A percentile compares a stretch with the other conserved stretches of the same genome.
Conservation (phyloP, 2,888 invertebrate genomes). For the Oeneis ivallda region DNA sequence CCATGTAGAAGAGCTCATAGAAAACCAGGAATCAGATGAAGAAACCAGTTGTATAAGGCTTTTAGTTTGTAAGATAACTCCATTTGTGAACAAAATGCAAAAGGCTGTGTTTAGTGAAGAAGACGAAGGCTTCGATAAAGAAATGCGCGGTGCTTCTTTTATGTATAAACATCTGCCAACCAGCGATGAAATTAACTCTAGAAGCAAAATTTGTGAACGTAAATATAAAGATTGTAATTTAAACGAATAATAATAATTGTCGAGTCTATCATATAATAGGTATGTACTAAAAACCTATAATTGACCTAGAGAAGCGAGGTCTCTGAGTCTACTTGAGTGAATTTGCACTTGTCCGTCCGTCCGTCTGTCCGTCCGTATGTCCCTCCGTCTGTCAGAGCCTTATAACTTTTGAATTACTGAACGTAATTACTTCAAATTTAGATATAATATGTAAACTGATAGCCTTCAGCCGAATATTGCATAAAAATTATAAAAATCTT, state of each 20-base stretch:
- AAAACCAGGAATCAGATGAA: slow-evolving; percentile 76
- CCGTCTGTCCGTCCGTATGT: too few species aligned
- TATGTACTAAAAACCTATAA: too few species aligned
- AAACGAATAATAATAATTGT: slow-evolving; percentile 55
- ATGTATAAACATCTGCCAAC: slow-evolving; percentile 85
- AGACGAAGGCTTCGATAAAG: slow-evolving; percentile 52
- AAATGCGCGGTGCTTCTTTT: slow-evolving; percentile 58
- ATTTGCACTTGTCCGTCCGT: too few species aligned
- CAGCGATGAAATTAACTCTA: slow-evolving; percentile 80
- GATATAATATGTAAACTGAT: too few species aligned
- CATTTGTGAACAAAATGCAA: slow-evolving; percentile 90
- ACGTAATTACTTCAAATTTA: too few species aligned
- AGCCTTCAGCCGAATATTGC: too few species aligned
- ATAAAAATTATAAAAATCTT: too few species aligned
- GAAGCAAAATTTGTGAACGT: slow-evolving; percentile 84
- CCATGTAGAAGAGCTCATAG: slow-evolving; percentile 82
- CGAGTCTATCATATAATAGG: too few species aligned
- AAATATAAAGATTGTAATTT: slow-evolving; percentile 78
- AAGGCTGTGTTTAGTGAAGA: slow-evolving; percentile 80
- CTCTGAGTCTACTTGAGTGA: too few species aligned
- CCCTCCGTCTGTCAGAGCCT: too few species aligned
- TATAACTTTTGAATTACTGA: too few species aligned
- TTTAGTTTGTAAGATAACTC: slow-evolving; percentile 88
- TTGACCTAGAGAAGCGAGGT: too few species aligned
- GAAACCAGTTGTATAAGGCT: slow-evolving; percentile 87